Percentiles rank a stretch among this genome's conserved stretches.
Evolutionary conservation across 2,113 vertebrate species (phyloP).

Genomic region (Eptesicus fuscus): DNA sequence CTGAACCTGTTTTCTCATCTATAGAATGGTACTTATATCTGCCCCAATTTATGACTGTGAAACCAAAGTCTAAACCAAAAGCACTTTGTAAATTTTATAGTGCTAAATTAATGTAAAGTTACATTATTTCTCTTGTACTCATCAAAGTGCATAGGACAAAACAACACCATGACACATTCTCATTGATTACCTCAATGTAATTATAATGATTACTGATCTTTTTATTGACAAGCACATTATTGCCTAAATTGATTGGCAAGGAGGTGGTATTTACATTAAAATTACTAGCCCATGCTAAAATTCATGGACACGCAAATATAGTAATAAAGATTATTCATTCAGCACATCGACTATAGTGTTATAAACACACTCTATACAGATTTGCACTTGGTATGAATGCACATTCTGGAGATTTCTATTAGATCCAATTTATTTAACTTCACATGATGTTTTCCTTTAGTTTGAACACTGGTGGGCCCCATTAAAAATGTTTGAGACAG

Average conservation of each 20-base stretch:
- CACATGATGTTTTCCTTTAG: conserved; percentile 60
- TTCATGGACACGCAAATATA: background rate
- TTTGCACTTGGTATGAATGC: background rate
- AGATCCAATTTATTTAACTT: conserved; percentile 67
- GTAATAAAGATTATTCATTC: background rate
- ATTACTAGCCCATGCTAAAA: conserved; percentile 23
- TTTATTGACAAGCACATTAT: conserved; percentile 24
- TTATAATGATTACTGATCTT: conserved; percentile 28
- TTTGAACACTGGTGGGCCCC: conserved; percentile 54
- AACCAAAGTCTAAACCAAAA: background rate
- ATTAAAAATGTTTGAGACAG: conserved; percentile 75
- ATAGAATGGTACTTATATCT: background rate
- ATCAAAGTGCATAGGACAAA: background rate
- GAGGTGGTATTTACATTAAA: conserved; percentile 20
- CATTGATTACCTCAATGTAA: conserved; percentile 37
- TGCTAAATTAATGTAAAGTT: background rate
- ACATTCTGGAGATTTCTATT: conserved; percentile 44
- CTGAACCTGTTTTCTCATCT: background rate
- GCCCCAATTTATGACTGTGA: background rate
- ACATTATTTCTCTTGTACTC: background rate
- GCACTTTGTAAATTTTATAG: background rate
- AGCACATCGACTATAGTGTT: background rate
- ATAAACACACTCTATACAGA: background rate
- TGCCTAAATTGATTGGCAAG: conserved; percentile 28
- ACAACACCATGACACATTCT: background rate